Conservation (phyloP, 1,140 invertebrate genomes). For the Plodia interpunctella region DNA sequence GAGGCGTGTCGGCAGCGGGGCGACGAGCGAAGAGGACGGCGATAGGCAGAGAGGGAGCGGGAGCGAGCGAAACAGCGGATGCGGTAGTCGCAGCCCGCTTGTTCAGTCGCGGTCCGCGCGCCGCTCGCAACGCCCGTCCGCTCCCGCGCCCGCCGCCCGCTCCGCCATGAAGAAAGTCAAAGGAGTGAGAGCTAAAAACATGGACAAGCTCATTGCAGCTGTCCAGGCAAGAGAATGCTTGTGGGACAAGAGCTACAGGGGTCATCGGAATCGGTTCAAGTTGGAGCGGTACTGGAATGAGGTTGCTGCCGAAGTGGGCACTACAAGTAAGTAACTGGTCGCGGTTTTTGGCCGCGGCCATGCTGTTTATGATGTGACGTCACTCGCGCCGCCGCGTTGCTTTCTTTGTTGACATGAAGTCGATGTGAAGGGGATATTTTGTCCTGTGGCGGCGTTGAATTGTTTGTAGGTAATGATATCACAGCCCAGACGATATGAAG, state of each 20-base stretch:
- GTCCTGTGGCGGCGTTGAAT: too few relatives aligned
- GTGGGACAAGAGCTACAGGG: constrained; percentile 68
- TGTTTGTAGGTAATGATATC: too few relatives aligned
- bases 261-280: constrained; percentile 66
- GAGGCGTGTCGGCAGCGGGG: constrained; percentile 47
- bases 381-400: constrained; percentile 17
- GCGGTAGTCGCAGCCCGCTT: constrained; percentile 26
- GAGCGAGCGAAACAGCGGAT: constrained; percentile 30
- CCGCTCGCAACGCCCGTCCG: constrained; percentile 39
- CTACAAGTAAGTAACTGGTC: constrained; percentile 57
- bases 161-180: constrained; percentile 57
- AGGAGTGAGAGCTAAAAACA: constrained; percentile 55
- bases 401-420: constrained; percentile 10
- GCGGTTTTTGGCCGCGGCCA: constrained; percentile 25
- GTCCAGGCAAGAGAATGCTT: constrained; percentile 67
- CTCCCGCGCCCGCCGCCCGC: constrained; percentile 50
- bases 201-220: constrained; percentile 66
- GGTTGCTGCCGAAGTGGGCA: constrained; percentile 65
- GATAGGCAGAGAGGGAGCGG: constrained; percentile 29
- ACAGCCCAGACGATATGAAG: too few relatives aligned
- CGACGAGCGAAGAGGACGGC: constrained; percentile 48
- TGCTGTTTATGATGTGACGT: constrained; percentile 19
- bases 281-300: constrained; percentile 71
- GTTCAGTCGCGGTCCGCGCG: constrained; percentile 44
- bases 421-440: constrained; percentile 7